Percentiles rank a stretch among this genome's conserved stretches.
These are phyloP conservation scores for Takifugu ocellatus DNA, from an alignment of 2,797 vertebrate genomes.

Conservation along the genomic window DNA sequence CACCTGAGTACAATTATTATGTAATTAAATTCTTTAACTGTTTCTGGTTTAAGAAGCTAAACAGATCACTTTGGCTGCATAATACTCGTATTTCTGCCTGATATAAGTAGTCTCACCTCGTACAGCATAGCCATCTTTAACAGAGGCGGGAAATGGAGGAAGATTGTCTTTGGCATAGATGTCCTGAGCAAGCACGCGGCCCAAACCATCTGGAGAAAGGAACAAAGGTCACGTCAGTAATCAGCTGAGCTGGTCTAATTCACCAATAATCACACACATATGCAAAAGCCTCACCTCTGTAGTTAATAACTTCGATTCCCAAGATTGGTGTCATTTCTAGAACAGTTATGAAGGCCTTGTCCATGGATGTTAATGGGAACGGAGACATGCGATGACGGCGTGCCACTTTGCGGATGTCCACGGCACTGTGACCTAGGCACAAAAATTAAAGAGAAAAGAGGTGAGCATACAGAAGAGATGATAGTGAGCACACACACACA, in stretches of 20 bases:
- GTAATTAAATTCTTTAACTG: no score
- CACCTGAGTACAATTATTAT: no score
- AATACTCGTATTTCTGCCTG: no score
- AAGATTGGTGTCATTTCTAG: slow-evolving; percentile 98
- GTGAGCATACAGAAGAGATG: not conserved
- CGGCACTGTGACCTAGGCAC: slow-evolving; percentile 91
- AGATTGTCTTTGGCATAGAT: slow-evolving; percentile 99
- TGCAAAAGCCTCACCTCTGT: slow-evolving; percentile 78
- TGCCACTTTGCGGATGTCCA: slow-evolving; percentile 98
- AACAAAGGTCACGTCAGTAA: not conserved
- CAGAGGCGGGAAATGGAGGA: slow-evolving; percentile 95
- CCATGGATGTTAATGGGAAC: slow-evolving; percentile 97
- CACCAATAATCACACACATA: not conserved
- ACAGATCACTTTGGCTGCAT: no score
- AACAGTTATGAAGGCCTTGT: slow-evolving; percentile 99
- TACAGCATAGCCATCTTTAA: slow-evolving; percentile 98
- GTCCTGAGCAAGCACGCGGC: slow-evolving; percentile 96
- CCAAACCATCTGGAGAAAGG: slow-evolving; percentile 86
- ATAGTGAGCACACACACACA: slow-evolving; percentile 2
- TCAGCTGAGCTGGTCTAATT: not conserved
- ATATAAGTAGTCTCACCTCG: slow-evolving; percentile 79
- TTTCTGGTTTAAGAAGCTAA: no score
- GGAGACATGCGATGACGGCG: slow-evolving; percentile 98
- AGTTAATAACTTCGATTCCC: slow-evolving; percentile 97
- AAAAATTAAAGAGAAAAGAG: not conserved